Percentiles rank a stretch among this genome's conserved stretches.
Evolutionary conservation across 2,888 invertebrate species (phyloP).

Genomic region (Heteropelma amictum): DNA sequence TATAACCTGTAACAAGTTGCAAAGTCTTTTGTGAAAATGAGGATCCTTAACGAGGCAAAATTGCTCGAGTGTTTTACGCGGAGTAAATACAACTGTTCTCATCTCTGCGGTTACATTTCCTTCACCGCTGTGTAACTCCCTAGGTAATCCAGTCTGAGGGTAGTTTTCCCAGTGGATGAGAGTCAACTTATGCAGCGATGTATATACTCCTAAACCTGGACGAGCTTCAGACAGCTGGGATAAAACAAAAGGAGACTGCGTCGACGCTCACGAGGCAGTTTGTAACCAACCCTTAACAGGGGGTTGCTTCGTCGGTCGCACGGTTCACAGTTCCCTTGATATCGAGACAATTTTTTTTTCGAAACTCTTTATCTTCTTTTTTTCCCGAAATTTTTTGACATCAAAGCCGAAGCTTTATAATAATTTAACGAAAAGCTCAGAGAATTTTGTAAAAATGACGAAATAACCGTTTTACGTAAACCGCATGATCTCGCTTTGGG

Average conservation of each 20-base stretch:
- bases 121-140: conserved; percentile 32
- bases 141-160: conserved; percentile 54
- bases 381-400: too few species aligned
- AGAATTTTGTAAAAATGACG: neutral
- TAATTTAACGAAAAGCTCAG: too few species aligned
- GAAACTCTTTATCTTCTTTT: conserved; percentile 24
- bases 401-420: too few species aligned
- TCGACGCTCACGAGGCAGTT: conserved; percentile 64
- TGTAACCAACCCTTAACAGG: conserved; percentile 68
- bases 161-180: conserved; percentile 33
- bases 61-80: conserved; percentile 3
- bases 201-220: conserved; percentile 7
- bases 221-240: neutral
- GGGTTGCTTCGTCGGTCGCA: conserved; percentile 59
- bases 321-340: conserved; percentile 27
- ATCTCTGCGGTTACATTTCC: conserved; percentile 25
- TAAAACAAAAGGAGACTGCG: conserved; percentile 23
- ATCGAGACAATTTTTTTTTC: conserved; percentile 43
- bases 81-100: conserved; percentile 25
- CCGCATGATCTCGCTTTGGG: too few species aligned
- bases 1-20: neutral
- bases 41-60: neutral
- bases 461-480: too few species aligned
- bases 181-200: conserved; percentile 36
- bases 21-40: conserved; percentile 12